Evolutionary conservation across 30 jellyfish, hydroid and myxozoan genomes (phyloP).

Genomic region (Turritopsis rubra): DNA sequence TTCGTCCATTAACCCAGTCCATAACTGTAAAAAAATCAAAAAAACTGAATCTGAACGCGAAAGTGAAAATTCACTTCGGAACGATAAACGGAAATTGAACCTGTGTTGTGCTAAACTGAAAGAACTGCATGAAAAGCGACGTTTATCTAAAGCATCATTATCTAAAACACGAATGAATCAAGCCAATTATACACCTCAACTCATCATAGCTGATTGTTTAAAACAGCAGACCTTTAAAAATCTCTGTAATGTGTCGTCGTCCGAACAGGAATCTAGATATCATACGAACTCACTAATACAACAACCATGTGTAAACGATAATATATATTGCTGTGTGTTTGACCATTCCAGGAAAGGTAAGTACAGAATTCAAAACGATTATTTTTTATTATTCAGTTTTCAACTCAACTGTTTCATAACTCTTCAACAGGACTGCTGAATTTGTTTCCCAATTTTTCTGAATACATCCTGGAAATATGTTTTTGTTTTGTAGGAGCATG

Average conservation of each 20-base stretch:
- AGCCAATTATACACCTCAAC: background rate
- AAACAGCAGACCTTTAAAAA: background rate
- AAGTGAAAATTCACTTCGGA: background rate
- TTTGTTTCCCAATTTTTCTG: background rate
- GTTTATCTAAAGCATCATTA: no score
- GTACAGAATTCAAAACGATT: background rate
- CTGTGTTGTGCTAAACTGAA: background rate
- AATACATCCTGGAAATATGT: background rate
- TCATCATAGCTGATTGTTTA: background rate
- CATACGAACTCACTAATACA: background rate
- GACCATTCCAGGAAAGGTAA: background rate
- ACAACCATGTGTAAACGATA: background rate
- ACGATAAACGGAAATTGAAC: background rate
- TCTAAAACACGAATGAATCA: background rate
- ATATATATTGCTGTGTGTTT: background rate
- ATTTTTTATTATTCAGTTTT: no score
- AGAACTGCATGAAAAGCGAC: background rate
- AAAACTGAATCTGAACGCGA: background rate
- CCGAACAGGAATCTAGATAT: background rate
- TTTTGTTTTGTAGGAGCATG: background rate
- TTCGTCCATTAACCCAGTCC: no score
- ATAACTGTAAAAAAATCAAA: no score
- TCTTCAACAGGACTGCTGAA: no score
- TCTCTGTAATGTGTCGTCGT: background rate
- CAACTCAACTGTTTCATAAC: no score